These are phyloP conservation scores for Atherinosoma microstoma DNA, from an alignment of 2,797 vertebrate species.

Conservation along the genomic window DNA sequence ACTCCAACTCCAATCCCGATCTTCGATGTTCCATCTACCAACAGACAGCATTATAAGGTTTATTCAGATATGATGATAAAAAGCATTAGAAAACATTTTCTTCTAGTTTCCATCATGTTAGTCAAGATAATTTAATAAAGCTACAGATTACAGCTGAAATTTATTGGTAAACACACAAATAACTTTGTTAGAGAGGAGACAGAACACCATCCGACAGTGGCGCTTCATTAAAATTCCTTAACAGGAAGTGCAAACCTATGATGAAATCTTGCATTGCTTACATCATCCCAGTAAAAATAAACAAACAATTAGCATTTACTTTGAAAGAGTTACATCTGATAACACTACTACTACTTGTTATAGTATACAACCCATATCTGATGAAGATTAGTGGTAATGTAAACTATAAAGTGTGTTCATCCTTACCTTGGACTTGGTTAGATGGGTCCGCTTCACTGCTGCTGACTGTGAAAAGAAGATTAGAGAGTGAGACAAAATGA, in stretches of 20 bases:
- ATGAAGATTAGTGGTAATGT: too few species aligned
- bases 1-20: neutral
- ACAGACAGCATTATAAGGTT: neutral
- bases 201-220: neutral
- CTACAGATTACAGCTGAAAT: neutral
- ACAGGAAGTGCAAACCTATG: too few species aligned
- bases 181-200: neutral
- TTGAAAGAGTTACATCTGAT: too few species aligned
- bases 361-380: too few species aligned
- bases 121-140: neutral
- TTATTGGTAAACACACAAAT: neutral
- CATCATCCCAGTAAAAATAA: too few species aligned
- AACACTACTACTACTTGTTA: too few species aligned
- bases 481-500: too few species aligned
- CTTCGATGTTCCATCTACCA: neutral
- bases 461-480: accelerated
- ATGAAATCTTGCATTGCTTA: too few species aligned
- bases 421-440: neutral
- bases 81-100: neutral
- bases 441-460: accelerated
- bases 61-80: neutral
- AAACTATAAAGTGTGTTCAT: neutral
- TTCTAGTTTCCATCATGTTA: neutral
- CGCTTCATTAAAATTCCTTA: neutral
- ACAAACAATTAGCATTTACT: too few species aligned